Percentiles rank a stretch among this genome's conserved stretches.
phyloP scores from a whole-genome alignment of 2,888 invertebrate genomes.

The Autographa gamma region DNA sequence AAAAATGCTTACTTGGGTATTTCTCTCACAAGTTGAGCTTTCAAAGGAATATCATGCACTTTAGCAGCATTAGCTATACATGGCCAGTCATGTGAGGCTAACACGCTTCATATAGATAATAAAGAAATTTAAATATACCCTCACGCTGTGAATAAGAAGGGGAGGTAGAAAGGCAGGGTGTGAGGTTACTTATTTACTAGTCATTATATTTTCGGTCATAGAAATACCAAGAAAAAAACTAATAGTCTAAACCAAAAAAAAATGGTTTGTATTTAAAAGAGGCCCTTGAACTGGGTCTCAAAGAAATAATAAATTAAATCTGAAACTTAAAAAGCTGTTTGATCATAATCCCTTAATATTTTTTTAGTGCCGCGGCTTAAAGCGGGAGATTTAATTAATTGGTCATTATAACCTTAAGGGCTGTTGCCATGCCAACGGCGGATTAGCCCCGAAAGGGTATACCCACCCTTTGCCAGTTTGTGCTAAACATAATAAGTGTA shows the following conservation, averaged over 20 bases:
- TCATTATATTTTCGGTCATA: background rate
- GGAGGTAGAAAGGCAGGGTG: background rate
- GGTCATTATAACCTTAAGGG: constrained; percentile 71
- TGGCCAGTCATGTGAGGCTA: constrained; percentile 39
- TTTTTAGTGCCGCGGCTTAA: constrained; percentile 63
- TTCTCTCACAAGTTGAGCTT: constrained; percentile 14
- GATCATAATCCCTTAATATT: constrained; percentile 66
- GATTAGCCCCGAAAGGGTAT: constrained; percentile 53
- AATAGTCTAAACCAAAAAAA: too few relatives aligned
- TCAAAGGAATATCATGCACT: constrained; percentile 52
- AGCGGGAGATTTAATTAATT: constrained; percentile 77
- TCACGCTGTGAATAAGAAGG: background rate
- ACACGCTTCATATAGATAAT: constrained; percentile 31
- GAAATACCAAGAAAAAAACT: background rate
- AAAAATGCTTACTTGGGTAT: constrained; percentile 26
- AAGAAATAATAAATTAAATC: constrained; percentile 57
- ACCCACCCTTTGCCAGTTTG: constrained; percentile 43
- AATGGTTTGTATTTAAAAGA: background rate
- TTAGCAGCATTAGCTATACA: constrained; percentile 40
- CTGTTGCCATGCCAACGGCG: constrained; percentile 59
- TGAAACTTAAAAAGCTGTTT: constrained; percentile 61
- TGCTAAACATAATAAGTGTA: constrained; percentile 40
- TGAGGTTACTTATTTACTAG: background rate
- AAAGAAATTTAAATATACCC: constrained; percentile 28
- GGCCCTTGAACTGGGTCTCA: constrained; percentile 25